phyloP scores from a whole-genome alignment of 2,888 invertebrate species.

The Eupsilia transversa region DNA sequence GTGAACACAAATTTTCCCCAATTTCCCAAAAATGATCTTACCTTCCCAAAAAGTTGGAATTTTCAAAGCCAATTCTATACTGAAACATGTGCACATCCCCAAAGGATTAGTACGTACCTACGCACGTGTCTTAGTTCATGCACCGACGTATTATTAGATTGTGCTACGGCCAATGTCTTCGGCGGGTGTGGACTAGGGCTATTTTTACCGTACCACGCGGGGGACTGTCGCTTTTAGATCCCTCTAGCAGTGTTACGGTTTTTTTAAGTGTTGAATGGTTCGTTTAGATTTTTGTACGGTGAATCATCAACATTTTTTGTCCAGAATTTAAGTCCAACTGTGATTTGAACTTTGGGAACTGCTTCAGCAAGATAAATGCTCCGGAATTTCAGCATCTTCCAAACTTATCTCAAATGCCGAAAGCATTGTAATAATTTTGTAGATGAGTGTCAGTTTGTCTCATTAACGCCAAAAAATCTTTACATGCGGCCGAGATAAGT shows the following conservation, averaged over 20 bases:
- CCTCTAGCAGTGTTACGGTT: slow-evolving; percentile 58
- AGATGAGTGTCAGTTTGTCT: neutral
- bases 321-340: neutral
- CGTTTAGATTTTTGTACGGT: slow-evolving; percentile 18
- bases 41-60: neutral
- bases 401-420: neutral
- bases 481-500: slow-evolving; percentile 15
- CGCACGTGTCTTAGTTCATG: slow-evolving; percentile 71
- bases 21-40: neutral
- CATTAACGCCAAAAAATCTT: neutral
- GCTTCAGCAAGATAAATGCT: neutral
- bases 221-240: slow-evolving; percentile 68
- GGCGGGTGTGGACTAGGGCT: slow-evolving; percentile 61
- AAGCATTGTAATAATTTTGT: slow-evolving; percentile 6
- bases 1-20: neutral
- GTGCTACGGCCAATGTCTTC: slow-evolving; percentile 74
- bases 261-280: slow-evolving; percentile 38
- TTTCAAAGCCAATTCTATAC: slow-evolving; percentile 19
- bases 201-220: slow-evolving; percentile 71
- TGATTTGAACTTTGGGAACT: neutral
- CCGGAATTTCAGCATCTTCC: neutral
- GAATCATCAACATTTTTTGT: slow-evolving; percentile 12
- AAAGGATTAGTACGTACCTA: slow-evolving; percentile 62
- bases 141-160: slow-evolving; percentile 69
- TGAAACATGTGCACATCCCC: slow-evolving; percentile 44